Evolutionary conservation across 2,888 invertebrate genomes (phyloP).

Genomic region (Amorpha juglandis): DNA sequence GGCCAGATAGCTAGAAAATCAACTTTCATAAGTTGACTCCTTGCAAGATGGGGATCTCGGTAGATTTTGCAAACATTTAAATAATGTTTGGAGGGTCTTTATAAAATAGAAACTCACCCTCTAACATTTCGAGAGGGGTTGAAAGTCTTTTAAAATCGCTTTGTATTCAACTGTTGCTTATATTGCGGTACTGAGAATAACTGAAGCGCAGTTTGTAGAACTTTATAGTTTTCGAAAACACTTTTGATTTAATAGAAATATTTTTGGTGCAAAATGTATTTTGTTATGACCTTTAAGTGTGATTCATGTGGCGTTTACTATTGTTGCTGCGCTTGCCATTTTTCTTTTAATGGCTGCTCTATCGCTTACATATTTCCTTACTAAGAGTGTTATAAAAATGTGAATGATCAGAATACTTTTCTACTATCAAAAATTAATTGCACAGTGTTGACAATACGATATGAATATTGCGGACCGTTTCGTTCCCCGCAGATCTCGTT

Average conservation of each 20-base stretch:
- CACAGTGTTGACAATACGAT: constrained; percentile 32
- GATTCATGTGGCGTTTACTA: neutral
- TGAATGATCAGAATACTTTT: neutral
- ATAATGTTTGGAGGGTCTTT: constrained; percentile 35
- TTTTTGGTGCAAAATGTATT: neutral
- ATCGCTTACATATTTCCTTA: neutral
- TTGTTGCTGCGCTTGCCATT: neutral
- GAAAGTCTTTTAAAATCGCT: constrained; percentile 46
- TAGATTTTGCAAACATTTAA: constrained; percentile 5
- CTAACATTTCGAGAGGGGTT: constrained; percentile 28
- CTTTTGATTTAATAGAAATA: neutral
- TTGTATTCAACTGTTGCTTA: constrained; percentile 52
- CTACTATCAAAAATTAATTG: neutral
- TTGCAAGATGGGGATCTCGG: constrained; percentile 6
- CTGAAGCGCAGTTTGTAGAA: neutral
- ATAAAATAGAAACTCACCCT: constrained; percentile 33
- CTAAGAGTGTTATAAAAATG: neutral
- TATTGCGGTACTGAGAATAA: constrained; percentile 43
- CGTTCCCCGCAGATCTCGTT: constrained; percentile 60
- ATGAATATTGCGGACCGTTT: constrained; percentile 35
- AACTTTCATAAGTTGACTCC: constrained; percentile 32
- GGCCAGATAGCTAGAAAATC: constrained; percentile 31
- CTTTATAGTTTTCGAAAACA: neutral
- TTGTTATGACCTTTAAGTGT: neutral
- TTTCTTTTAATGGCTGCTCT: no score